Evolutionary conservation across 2,113 vertebrate genomes (phyloP).

Genomic region (Ovibos moschatus): DNA sequence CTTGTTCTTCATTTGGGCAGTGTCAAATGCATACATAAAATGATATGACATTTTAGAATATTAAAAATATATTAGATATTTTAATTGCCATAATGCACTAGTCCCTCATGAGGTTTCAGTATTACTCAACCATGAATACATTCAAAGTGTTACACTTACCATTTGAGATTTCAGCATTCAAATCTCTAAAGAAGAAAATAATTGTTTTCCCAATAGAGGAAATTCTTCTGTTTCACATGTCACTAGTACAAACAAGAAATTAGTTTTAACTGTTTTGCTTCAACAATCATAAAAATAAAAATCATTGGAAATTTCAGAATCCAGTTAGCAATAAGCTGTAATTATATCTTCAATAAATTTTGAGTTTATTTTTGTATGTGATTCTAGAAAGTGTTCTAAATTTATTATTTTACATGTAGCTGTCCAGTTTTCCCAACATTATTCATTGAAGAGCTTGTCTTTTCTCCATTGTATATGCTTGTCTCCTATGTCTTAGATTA

Average conservation of each 20-base stretch:
- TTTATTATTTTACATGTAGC: background rate
- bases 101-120: background rate
- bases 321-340: constrained; percentile 27
- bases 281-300: constrained; percentile 1
- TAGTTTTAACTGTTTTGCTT: background rate
- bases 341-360: background rate
- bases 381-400: background rate
- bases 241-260: background rate
- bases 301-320: constrained; percentile 13
- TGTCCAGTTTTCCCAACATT: background rate
- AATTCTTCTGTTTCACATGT: background rate
- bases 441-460: background rate
- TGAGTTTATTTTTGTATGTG: background rate
- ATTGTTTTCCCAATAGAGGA: background rate
- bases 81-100: background rate
- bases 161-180: constrained; percentile 9
- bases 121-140: background rate
- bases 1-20: background rate
- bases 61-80: background rate
- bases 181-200: background rate
- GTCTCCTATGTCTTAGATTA: background rate
- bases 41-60: background rate
- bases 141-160: background rate
- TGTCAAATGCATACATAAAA: background rate
- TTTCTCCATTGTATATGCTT: background rate